These are phyloP conservation scores for Polydrusus pterygomalis DNA, from an alignment of 2,888 invertebrate species.

Conservation along the genomic window DNA sequence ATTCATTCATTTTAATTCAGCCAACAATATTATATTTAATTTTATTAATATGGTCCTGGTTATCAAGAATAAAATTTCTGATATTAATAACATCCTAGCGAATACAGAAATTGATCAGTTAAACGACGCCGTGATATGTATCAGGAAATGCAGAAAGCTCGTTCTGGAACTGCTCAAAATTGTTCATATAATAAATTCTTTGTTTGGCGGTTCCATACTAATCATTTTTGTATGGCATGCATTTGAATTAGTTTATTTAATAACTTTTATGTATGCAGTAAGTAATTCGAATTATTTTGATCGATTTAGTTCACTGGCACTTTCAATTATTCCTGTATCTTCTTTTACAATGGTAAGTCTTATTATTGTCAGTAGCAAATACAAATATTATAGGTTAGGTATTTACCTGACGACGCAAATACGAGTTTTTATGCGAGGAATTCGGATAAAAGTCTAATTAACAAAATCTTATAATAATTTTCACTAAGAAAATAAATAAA, in stretches of 20 bases:
- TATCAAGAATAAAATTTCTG: background rate
- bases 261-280: background rate
- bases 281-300: background rate
- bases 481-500: too few relatives aligned
- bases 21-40: background rate
- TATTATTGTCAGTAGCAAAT: too few relatives aligned
- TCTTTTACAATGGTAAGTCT: background rate
- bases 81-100: background rate
- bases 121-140: background rate
- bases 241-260: background rate
- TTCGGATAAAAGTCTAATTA: too few relatives aligned
- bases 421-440: too few relatives aligned
- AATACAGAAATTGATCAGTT: background rate
- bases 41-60: background rate
- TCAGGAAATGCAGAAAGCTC: background rate
- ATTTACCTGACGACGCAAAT: too few relatives aligned
- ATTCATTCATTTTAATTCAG: background rate
- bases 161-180: background rate
- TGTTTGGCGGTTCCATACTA: background rate
- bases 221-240: background rate
- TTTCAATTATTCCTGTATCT: background rate
- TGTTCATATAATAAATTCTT: background rate
- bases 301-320: background rate
- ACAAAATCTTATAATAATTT: too few relatives aligned
- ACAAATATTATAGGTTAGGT: too few relatives aligned